Evolutionary conservation across 1,140 invertebrate species (phyloP).

Genomic region (Centruroides sculpturatus): DNA sequence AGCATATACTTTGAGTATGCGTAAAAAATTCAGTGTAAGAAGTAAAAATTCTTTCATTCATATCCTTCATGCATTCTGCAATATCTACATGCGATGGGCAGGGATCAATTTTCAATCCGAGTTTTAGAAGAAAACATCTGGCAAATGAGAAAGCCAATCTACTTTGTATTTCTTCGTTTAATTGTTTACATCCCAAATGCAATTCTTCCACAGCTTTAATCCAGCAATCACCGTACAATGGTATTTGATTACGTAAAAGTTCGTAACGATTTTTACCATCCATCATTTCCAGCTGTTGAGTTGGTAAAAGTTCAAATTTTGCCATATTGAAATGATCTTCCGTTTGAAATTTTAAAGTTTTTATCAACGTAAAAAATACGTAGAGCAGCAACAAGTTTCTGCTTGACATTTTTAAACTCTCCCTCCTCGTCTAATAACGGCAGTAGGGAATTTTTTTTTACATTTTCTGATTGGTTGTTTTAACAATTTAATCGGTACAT

Average conservation of each 20-base stretch:
- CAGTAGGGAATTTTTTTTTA: no score
- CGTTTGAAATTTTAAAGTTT: no score
- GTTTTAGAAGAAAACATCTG: conserved; percentile 48
- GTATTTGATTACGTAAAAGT: not conserved
- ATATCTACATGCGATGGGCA: conserved; percentile 32
- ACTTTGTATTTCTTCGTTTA: conserved; percentile 44
- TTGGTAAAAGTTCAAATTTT: not conserved
- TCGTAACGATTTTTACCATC: conserved; percentile 5
- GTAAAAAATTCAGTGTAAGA: conserved; percentile 51
- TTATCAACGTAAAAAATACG: no score
- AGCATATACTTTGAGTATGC: conserved; percentile 51
- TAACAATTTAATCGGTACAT: no score
- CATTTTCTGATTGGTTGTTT: no score
- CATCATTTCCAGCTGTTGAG: not conserved
- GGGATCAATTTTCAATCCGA: conserved; percentile 36
- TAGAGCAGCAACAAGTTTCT: no score
- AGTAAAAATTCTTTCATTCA: conserved; percentile 42
- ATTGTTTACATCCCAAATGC: conserved; percentile 37
- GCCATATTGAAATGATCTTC: no score
- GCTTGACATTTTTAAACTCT: no score
- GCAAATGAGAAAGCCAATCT: conserved; percentile 44
- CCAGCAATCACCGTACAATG: conserved; percentile 39
- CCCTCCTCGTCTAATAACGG: no score
- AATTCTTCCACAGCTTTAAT: conserved; percentile 37
- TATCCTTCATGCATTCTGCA: conserved; percentile 37